Base-by-base conservation (phyloP, 2,797 vertebrate genomes). In the Phalloptychus januarius region DNA sequence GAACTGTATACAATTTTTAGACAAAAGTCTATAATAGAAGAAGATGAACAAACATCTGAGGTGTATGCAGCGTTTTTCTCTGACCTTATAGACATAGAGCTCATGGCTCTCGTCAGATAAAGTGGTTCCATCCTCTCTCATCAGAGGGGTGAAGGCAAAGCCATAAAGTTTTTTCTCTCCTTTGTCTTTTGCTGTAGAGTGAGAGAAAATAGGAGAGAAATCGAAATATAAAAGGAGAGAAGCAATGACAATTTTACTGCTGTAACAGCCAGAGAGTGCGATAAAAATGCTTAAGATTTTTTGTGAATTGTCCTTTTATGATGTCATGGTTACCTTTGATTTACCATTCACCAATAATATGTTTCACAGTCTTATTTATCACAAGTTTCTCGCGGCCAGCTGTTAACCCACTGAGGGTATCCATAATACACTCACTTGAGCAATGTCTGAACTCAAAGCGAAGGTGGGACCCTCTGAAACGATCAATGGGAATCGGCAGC, bases 371-470 rank as follows among this genome's bases (percentile, higher is more conserved):
- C 63, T 40, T 40, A 67, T 36, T 10, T 38, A 23, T 40, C 25
- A 67, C 20, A 40, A 1, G 63, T 65, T 65, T 65, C 18, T 65
- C 36, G 11, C 36, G 10, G 33, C 20, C 20, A 65, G 20, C 36
- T 70, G 63, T 28, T 50, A 44, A 54, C 40, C 13, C 33, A 20
- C 8, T 31, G 0, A 15, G 7, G n/a, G 54, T 7, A 65, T 16
- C 1, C 4, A 40, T 10, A 0, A 2, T 0, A 2, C 2, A 88
- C 97, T 96, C 94, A 99, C 98, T 99, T 86, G 98, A 99, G 91
- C 98, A 99, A 90, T 99, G 98, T 70, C 98, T 95, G 96, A 99
- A 99, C 92, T 99, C 98, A 25, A 99, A 99, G 86, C 98, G 98
- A 1, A 99, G 97, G 90, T 99, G 98, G n/a, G 98, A 98, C 0